Conservation (phyloP, 1,140 invertebrate species). For the Lucilia cuprina region DNA sequence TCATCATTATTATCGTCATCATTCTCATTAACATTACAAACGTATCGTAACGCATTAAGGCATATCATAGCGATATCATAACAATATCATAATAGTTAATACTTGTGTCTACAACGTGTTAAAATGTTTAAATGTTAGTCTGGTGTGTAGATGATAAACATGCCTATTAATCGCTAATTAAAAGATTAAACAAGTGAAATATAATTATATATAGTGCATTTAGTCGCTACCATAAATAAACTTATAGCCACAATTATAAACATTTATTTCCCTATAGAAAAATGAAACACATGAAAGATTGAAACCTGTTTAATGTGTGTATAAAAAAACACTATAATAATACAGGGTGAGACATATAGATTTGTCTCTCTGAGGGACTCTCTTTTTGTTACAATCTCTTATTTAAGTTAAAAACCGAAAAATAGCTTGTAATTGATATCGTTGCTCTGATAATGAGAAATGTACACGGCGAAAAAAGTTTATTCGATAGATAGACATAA, state of each 20-base stretch:
- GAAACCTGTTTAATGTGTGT: background rate
- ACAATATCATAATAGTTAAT: too few relatives aligned
- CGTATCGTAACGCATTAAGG: too few relatives aligned
- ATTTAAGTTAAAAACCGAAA: background rate
- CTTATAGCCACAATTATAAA: background rate
- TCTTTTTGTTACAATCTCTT: background rate
- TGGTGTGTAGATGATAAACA: background rate
- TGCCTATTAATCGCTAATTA: conserved; percentile 6
- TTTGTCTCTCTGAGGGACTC: background rate
- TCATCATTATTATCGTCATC: background rate
- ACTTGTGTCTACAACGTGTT: too few relatives aligned
- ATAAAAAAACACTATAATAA: too few relatives aligned
- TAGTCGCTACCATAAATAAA: background rate
- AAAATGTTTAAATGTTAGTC: background rate
- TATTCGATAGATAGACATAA: too few relatives aligned
- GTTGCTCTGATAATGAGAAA: background rate
- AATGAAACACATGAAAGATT: background rate
- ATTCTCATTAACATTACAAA: background rate
- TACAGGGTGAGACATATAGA: too few relatives aligned
- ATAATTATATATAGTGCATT: background rate
- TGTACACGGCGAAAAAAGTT: background rate
- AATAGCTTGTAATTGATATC: conserved; percentile 1
- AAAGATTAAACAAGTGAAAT: conserved; percentile 12
- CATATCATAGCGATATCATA: too few relatives aligned
- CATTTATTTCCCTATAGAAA: background rate